Base-by-base conservation (phyloP, 2,113 vertebrate species). In the Hypomesus transpacificus region DNA sequence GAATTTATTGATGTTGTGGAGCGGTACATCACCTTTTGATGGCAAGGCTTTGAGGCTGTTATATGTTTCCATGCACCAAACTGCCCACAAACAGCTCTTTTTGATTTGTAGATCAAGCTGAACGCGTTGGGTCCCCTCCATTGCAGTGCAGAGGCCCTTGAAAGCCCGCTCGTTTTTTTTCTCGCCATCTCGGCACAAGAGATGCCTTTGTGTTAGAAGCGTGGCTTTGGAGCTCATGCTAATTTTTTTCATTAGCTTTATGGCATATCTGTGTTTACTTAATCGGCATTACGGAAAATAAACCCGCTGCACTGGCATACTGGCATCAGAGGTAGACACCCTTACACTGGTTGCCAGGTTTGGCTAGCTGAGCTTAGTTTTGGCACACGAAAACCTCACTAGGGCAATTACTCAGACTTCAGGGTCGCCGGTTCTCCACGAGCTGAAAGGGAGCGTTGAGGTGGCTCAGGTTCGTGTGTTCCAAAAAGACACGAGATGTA, bases 131-230 rank as follows among this genome's bases (percentile, higher is more conserved):
- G 85, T 54, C 53, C 72, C 52, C 58, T 83, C 87, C 87, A 89
- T 78, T 14, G 70, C 68, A 70, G 57, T 76, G 26, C 74, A 63
- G 66, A 46, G 73, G 59, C 73, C 53, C 75, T 75, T 84, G 69
- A 87, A 87, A 83, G 74, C 53, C 64, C 66, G 83, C 77, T 85
- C 89, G 79, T 46, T 46, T 46, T 46, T 46, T 46, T 85, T 80
- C 81, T 86, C 88, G 80, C 83, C 86, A 80, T 87, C 71, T 69
- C 20, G 69, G 74, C 74, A 88, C 77, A 84, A 87, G 77, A 83
- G 74, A 87, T 82, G 76, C 70, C 83, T 87, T 85, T 90, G 85
- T 87, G 78, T 85, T 75, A 50, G 70, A 86, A 86, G 80, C 69
- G 61, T 28, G 21, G 68, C 54, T 74, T 68, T 80, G 77, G 74